Base-by-base conservation (phyloP, 2,888 invertebrate genomes). In the Stramonita haemastoma region DNA sequence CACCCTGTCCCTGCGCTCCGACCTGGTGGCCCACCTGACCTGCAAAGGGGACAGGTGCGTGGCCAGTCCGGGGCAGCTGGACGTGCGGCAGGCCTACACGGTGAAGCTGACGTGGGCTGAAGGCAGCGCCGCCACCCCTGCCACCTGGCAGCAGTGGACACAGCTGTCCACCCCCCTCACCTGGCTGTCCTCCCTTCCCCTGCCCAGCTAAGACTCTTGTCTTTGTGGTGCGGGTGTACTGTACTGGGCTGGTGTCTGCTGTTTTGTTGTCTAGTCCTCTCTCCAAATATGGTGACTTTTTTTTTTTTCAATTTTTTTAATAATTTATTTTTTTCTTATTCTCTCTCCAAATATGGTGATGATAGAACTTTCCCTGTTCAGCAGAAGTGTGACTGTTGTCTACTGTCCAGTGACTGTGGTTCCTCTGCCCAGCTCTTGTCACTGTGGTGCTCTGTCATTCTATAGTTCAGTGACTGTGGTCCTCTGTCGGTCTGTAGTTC, bases 11-110 rank as follows among this genome's bases (percentile, higher is more conserved):
- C 11, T 89, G 60, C 85, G 89, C 34, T 29, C 85, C 6, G 86
- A 85, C 26, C 70, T 90, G 17, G 19, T 89, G 34, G 85, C 73
- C 17, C 90, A 90, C 73, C 87, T 84, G 0, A 73, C 46, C 22
- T 90, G 90, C 77, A 87, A 56, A 5, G 60, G 13, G 11, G 46
- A 13, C n/a, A 29, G 19, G 66, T 90, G 90, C 34, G 36, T 66
- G 66, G 66, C 89, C 32, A 89, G 56, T 29, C 57, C 86, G 19
- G 90, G 86, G 29, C 88, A 90, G 66, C n/a, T 70, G n/a, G 89
- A 73, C 0, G 87, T 83, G 2, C 32, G 86, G 46, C 66, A 88
- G 46, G 66, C 90, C 13, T 86, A 70, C 29, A 36, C 56, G 17
- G 83, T 87, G 15, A 34, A 86, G 36, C 22, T 90, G 34, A n/a